These are phyloP conservation scores for Cuniculus paca DNA, from an alignment of 2,797 vertebrate species.

Conservation along the genomic window DNA sequence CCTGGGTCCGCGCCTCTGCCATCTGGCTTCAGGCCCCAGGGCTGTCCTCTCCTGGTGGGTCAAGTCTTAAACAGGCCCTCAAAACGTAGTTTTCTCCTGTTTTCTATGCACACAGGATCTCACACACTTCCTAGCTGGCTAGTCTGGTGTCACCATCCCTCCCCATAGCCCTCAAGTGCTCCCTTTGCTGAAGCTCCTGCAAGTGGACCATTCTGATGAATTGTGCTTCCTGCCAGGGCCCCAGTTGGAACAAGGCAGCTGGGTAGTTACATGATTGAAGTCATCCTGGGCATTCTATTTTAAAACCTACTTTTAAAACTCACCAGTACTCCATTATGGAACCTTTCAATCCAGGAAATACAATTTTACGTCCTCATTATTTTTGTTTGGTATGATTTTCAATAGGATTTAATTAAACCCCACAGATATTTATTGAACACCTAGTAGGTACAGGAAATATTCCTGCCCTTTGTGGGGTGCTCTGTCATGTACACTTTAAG, in stretches of 20 bases:
- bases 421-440: not conserved
- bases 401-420: not conserved
- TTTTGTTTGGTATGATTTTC: constrained; percentile 13
- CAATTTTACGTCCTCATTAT: not conserved
- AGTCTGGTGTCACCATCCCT: not conserved
- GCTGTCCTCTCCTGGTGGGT: rapidly evolving
- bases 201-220: not conserved
- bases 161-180: not conserved
- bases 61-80: not conserved
- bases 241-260: not conserved
- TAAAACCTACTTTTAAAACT: not conserved
- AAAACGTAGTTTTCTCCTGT: rapidly evolving
- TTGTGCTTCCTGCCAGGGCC: not conserved
- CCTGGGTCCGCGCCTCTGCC: rapidly evolving
- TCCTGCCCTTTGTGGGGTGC: not conserved
- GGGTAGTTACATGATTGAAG: not conserved
- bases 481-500: not conserved
- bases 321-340: not conserved
- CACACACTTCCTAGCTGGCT: rapidly evolving
- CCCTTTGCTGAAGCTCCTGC: not conserved
- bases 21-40: not conserved
- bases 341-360: not conserved
- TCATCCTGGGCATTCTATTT: not conserved
- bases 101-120: not conserved
- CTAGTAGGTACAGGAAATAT: not conserved